Evolutionary conservation across 1,140 invertebrate genomes (phyloP), one percentile per base, ranked within the genome.

Genomic region (Panagrolaimus sp.): DNA sequence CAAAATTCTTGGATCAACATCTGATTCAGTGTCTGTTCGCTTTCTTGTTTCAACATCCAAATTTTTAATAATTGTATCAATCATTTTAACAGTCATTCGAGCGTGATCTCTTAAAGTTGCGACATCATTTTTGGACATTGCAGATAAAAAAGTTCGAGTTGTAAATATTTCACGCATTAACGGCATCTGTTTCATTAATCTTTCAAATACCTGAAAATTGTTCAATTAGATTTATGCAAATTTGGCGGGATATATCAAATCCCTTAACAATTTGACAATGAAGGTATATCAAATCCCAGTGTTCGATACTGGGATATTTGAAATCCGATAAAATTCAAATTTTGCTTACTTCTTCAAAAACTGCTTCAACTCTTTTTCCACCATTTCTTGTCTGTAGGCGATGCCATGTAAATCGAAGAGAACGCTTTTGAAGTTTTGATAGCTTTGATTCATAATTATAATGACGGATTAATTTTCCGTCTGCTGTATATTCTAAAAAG

Each of bases 401-500:
- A 47, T 83, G 81, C 80, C 80, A 82, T 1, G 80, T 82, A 67
- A 82, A 82, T 17, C 81, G 66, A 12, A 82, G 73, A 1, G 80
- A 77, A 43, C 76, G 45, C 55, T 83, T 82, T 64, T 82, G 80
- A 26, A 82, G 70, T 69, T 83, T 83, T 21, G 66, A 74, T 44
- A 82, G 67, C 14, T 82, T 80, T 10, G 74, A 65, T 21, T 82
- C 80, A 47, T 82, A 82, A 63, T 83, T 79, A 72, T 82, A 82
- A 64, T 82, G 77, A 38, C 73, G 65, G 10, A 77, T 45, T 45
- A 58, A 28, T 21, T 58, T 68, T 43, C 17, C 46, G 14, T 63
- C 28, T 24, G 67, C 47, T 12, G 28, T 67, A 32, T 32, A 48
- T 63, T 48, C 26, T 67, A 15, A n/a, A 24, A 66, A 43, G 46